phyloP scores from a whole-genome alignment of 2,888 invertebrate species.

The Mythimna ferrago region DNA sequence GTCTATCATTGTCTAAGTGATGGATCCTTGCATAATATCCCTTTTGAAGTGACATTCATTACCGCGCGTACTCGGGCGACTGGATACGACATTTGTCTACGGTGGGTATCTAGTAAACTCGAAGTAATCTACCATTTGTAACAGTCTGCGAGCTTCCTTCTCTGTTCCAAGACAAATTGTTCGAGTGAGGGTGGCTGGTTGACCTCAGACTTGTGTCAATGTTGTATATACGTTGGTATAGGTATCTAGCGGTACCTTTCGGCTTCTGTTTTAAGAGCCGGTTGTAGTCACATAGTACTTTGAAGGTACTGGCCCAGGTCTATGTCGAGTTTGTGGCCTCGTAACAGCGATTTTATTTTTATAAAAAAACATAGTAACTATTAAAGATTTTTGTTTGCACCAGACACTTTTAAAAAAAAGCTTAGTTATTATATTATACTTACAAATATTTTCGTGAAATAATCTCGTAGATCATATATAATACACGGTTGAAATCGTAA shows the following conservation, averaged over 20 bases:
- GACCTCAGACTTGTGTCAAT: slow-evolving; percentile 67
- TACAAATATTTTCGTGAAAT: too few relatives aligned
- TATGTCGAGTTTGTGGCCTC: too few relatives aligned
- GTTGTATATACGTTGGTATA: slow-evolving; percentile 39
- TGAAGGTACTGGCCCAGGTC: too few relatives aligned
- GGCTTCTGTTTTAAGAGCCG: slow-evolving; percentile 20
- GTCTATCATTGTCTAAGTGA: slow-evolving; percentile 70
- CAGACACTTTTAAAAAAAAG: too few relatives aligned
- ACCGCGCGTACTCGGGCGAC: slow-evolving; percentile 66
- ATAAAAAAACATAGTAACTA: too few relatives aligned
- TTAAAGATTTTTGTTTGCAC: too few relatives aligned
- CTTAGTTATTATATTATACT: too few relatives aligned
- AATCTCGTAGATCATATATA: too few relatives aligned
- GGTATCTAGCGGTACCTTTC: slow-evolving; percentile 1
- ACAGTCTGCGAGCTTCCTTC: slow-evolving; percentile 77
- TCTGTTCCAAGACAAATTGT: slow-evolving; percentile 76
- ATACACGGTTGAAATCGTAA: too few relatives aligned
- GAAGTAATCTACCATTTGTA: slow-evolving; percentile 84
- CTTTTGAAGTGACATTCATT: slow-evolving; percentile 79
- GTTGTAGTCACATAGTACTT: too few relatives aligned
- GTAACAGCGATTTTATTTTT: too few relatives aligned
- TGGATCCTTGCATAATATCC: slow-evolving; percentile 74
- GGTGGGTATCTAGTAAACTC: slow-evolving; percentile 75
- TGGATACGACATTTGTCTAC: slow-evolving; percentile 76
- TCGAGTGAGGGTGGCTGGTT: slow-evolving; percentile 68